Evolutionary conservation across 1,140 invertebrate species (phyloP).

Genomic region (Euwallacea similis): DNA sequence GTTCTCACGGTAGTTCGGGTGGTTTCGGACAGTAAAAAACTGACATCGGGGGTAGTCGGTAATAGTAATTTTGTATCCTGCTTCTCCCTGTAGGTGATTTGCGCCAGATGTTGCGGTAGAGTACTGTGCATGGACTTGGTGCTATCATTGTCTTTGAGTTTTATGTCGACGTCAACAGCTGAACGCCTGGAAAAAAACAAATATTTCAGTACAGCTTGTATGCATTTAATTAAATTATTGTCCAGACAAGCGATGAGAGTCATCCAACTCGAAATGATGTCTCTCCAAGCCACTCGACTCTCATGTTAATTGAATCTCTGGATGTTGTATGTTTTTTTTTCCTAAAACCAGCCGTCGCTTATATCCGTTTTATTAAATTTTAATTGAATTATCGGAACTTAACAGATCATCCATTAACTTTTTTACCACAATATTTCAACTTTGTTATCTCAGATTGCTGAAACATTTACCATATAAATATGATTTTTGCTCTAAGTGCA

Average conservation of each 20-base stretch:
- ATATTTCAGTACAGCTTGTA: not conserved
- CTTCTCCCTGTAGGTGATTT: constrained; percentile 28
- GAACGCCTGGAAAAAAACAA: constrained; percentile 41
- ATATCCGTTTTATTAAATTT: too few species aligned
- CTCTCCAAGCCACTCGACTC: not conserved
- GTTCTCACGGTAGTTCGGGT: constrained; percentile 13
- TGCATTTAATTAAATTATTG: constrained; percentile 14
- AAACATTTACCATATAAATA: too few species aligned
- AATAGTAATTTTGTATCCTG: constrained; percentile 22
- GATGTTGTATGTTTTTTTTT: not conserved
- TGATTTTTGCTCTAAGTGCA: too few species aligned
- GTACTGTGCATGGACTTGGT: not conserved
- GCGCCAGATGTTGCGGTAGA: constrained; percentile 6
- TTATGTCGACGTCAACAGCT: constrained; percentile 51
- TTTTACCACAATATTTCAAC: too few species aligned
- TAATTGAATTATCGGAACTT: too few species aligned
- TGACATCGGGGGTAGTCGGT: constrained; percentile 29
- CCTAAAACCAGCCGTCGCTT: too few species aligned
- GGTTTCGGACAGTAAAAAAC: constrained; percentile 24
- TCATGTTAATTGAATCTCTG: constrained; percentile 17
- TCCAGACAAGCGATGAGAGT: constrained; percentile 3
- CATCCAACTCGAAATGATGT: constrained; percentile 4
- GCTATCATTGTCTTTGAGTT: constrained; percentile 42
- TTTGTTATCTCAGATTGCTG: too few species aligned
- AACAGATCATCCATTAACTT: too few species aligned